These are phyloP conservation scores for Synanthedon andrenaeformis DNA, from an alignment of 2,888 invertebrate species.

Conservation along the genomic window DNA sequence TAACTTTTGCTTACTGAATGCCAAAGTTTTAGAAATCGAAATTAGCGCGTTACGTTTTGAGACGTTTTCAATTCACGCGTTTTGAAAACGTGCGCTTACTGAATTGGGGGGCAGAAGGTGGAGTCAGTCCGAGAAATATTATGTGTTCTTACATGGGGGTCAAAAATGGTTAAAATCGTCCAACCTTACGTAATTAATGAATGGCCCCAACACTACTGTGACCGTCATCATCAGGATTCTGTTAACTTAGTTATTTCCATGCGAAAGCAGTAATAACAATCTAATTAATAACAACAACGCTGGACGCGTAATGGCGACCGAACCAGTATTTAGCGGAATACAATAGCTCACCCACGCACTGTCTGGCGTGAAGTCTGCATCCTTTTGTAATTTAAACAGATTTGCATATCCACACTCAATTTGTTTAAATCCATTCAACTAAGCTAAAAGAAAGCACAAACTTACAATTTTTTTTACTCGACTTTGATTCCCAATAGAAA, in stretches of 20 bases:
- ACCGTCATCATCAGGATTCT: no score
- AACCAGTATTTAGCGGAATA: slow-evolving; percentile 43
- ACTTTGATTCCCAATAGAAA: slow-evolving; percentile 40
- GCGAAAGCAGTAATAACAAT: slow-evolving; percentile 1
- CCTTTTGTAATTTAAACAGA: background rate
- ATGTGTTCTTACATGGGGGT: no score
- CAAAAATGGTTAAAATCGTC: no score
- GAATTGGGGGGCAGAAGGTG: no score
- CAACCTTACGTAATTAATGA: no score
- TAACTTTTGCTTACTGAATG: no score
- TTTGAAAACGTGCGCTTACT: no score
- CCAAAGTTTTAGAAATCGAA: no score
- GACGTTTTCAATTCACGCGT: no score
- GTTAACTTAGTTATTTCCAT: background rate
- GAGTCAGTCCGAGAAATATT: no score
- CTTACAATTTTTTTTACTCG: slow-evolving; percentile 12
- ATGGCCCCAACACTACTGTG: no score
- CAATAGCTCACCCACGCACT: slow-evolving; percentile 61
- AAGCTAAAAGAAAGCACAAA: background rate
- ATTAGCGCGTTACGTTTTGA: no score
- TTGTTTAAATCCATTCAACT: background rate
- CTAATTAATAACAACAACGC: slow-evolving; percentile 18
- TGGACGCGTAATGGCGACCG: slow-evolving; percentile 40
- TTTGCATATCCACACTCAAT: slow-evolving; percentile 44
- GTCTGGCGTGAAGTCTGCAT: slow-evolving; percentile 40